Evolutionary conservation across 1,140 invertebrate species (phyloP).

Genomic region (Telenomus remus): DNA sequence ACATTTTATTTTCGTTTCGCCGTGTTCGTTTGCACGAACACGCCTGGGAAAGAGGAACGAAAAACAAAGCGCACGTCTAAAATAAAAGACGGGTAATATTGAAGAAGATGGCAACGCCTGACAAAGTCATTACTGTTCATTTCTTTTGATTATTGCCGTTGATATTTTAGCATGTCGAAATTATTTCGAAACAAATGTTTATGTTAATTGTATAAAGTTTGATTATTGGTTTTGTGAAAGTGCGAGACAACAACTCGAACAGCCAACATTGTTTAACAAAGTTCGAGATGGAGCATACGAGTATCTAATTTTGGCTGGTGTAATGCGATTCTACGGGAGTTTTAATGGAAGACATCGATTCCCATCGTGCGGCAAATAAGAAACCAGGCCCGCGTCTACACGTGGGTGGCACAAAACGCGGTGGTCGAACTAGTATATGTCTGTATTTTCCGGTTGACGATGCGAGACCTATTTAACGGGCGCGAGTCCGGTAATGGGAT

Average conservation of each 20-base stretch:
- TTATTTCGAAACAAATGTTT: not conserved
- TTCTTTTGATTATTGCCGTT: constrained; percentile 17
- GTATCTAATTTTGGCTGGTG: constrained; percentile 54
- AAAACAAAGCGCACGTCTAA: constrained; percentile 37
- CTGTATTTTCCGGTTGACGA: constrained; percentile 77
- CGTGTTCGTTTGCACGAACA: constrained; percentile 66
- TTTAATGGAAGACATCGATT: constrained; percentile 69
- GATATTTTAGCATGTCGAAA: not conserved
- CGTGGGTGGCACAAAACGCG: constrained; percentile 55
- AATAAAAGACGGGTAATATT: constrained; percentile 35
- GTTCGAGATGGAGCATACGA: constrained; percentile 24
- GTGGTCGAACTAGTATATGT: constrained; percentile 62
- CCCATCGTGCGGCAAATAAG: constrained; percentile 68
- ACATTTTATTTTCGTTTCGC: constrained; percentile 76
- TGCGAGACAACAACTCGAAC: not conserved
- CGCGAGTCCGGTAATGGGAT: constrained; percentile 77
- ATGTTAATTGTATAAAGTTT: not conserved
- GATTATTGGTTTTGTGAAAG: constrained; percentile 12
- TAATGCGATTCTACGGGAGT: constrained; percentile 54
- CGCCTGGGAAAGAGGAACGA: constrained; percentile 58
- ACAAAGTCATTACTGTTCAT: constrained; percentile 27
- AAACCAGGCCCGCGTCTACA: constrained; percentile 56
- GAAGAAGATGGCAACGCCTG: constrained; percentile 7
- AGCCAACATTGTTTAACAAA: constrained; percentile 12
- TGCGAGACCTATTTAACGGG: constrained; percentile 77